Base-by-base conservation (phyloP, 1,140 invertebrate genomes). In the Lepeophtheirus salmonis region DNA sequence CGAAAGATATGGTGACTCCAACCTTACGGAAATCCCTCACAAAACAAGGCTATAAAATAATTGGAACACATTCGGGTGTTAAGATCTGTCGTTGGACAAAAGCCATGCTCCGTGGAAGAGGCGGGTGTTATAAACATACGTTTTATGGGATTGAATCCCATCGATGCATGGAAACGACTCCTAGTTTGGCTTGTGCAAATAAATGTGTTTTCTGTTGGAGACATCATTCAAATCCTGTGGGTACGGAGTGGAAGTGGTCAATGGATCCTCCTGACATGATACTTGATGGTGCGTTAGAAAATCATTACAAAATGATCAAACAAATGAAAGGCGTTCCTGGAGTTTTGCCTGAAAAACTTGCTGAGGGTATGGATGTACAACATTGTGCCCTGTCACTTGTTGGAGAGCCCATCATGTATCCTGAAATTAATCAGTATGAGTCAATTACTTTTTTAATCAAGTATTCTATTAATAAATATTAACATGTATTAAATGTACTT, bases 171-270 rank as follows among this genome's bases (percentile, higher is more conserved):
- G 79, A 80, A 67, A 72, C 77, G 2, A 80, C 79, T n/a, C 79
- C 75, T 0, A 73, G 70, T 64, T 66, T 79, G 14, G 79, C 79
- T 1, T 81, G 79, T 72, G 79, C 79, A 21, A 81, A 81, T 64
- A 81, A 81, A 70, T 81, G 79, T 70, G 78, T 80, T 12, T 81
- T 81, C 67, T 81, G 79, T 67, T 81, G 79, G 79, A 70, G 78
- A 61, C 79, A 80, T 69, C 79, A 80, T 66, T 76, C 77, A n/a
- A 81, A 81, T 69, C 79, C 79, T 18, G 79, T 81, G 2, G 79
- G 79, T n/a, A 81, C 79, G 48, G 78, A 80, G 66, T 81, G 79
- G 79, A 73, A 74, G 61, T 81, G 79, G 79, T 72, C 78, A 67
- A 79, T 78, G 74, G 79, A 81, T 67, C 66, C 73, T 30, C 70